Base-by-base conservation (phyloP, 2,113 vertebrate genomes). In the Bostrychus sinensis region DNA sequence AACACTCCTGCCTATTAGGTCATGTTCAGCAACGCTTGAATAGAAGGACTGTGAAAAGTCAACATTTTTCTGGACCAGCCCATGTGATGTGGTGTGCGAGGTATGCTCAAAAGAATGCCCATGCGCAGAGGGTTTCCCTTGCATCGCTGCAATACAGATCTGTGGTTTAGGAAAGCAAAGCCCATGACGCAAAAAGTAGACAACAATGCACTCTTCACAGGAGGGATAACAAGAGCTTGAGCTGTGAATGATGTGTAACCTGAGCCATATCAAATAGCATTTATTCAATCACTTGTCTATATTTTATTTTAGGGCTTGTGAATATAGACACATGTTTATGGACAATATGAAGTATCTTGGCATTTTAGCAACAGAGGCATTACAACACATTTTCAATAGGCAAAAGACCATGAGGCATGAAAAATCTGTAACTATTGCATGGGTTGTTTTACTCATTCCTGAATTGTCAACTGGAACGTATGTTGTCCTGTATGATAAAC, bases 91-190 rank as follows among this genome's bases (percentile, higher is more conserved):
- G 69, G 83, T 25, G 78, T 43, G 65, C 66, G 82, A 81, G 77
- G 81, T 74, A 50, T 12, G 76, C 83, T 85, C 78, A 79, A 78
- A 86, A 80, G 84, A 87, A 86, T 82, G 85, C 80, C 78, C 48
- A 41, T 45, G 71, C 68, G 62, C 25, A 53, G 69, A 89, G 87
- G 86, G 80, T 56, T 88, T 84, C 80, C 85, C 86, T 83, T 78
- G 71, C 64, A 46, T 70, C 28, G 63, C 84, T 61, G 62, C 55
- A 23, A 14, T 32, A 17, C 20, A 37, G 53, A 56, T 77, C 30
- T 75, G 78, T 19, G 83, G 65, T 81, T 83, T 54, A 81, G 70
- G 43, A 85, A 63, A 81, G 69, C 73, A 58, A 86, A 78, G 65
- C 61, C 51, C 22, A 7, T 80, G 80, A 88, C 74, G 75, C 75